phyloP scores from a whole-genome alignment of 2,113 vertebrate genomes.

The Zosterops hypoxanthus region DNA sequence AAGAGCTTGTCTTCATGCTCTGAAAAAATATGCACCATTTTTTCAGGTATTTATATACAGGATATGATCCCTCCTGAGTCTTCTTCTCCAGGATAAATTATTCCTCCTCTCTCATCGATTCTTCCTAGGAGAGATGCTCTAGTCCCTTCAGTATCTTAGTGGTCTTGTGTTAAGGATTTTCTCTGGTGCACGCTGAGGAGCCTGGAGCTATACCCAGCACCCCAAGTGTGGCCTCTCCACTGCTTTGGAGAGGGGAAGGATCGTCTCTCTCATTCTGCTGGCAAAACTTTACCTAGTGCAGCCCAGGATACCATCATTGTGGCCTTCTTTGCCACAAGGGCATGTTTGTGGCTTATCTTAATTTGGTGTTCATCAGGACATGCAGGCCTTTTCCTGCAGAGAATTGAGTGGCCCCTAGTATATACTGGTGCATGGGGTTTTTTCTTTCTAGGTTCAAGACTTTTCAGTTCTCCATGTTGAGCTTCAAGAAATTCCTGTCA shows the following conservation, averaged over 20 bases:
- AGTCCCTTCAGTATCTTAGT: background rate
- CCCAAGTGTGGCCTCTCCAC: background rate
- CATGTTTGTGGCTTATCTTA: background rate
- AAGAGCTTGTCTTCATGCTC: background rate
- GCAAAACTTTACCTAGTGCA: background rate
- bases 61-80: background rate
- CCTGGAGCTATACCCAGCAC: background rate
- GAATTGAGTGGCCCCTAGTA: background rate
- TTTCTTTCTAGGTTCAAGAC: background rate
- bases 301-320: background rate
- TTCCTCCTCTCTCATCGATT: background rate
- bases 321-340: rapidly evolving
- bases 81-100: background rate
- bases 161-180: background rate
- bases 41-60: background rate
- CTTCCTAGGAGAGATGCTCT: background rate
- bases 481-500: background rate
- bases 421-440: rapidly evolving
- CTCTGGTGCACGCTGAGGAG: background rate
- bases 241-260: background rate
- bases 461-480: background rate
- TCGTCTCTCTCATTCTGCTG: background rate
- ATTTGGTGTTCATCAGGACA: background rate
- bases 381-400: background rate
- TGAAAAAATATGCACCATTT: background rate